Percentiles rank a stretch among this genome's conserved stretches.
These are phyloP conservation scores for Tricholaema leucomelas DNA, from an alignment of 2,113 vertebrate species.

Conservation along the genomic window DNA sequence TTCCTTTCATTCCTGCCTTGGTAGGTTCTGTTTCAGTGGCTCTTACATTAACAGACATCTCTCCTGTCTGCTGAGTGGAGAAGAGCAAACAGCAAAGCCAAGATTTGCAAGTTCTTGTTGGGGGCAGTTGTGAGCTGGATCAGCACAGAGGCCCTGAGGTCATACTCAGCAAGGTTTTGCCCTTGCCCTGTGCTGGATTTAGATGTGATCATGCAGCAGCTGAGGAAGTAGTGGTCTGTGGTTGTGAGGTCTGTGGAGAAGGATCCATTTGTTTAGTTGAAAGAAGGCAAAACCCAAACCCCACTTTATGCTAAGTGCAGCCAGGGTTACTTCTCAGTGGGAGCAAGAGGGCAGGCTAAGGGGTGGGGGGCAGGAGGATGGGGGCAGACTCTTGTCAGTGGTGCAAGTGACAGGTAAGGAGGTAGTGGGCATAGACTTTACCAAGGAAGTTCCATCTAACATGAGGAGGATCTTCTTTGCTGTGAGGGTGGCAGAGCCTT, in stretches of 20 bases:
- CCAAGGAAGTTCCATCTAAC: no score
- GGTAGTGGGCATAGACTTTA: no score
- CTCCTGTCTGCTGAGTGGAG: neutral
- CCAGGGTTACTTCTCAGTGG: neutral
- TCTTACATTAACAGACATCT: neutral
- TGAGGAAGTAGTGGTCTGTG: conserved; percentile 46
- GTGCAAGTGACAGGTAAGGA: no score
- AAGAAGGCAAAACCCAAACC: neutral
- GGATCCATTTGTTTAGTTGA: neutral
- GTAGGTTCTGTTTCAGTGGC: no score
- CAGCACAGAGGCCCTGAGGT: neutral
- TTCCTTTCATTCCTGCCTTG: no score
- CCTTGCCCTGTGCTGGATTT: neutral
- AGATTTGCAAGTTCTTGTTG: neutral
- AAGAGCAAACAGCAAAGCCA: conserved; percentile 29
- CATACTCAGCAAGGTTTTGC: neutral
- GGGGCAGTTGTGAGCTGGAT: neutral
- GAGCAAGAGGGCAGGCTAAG: neutral
- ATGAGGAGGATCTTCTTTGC: no score
- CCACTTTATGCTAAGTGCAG: neutral
- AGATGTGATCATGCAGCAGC: fast-evolving
- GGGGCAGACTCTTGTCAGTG: no score
- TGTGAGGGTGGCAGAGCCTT: no score
- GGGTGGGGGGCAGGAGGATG: no score
- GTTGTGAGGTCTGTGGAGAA: neutral